phyloP scores from a whole-genome alignment of 2,113 vertebrate genomes.

The Scatophagus argus region DNA sequence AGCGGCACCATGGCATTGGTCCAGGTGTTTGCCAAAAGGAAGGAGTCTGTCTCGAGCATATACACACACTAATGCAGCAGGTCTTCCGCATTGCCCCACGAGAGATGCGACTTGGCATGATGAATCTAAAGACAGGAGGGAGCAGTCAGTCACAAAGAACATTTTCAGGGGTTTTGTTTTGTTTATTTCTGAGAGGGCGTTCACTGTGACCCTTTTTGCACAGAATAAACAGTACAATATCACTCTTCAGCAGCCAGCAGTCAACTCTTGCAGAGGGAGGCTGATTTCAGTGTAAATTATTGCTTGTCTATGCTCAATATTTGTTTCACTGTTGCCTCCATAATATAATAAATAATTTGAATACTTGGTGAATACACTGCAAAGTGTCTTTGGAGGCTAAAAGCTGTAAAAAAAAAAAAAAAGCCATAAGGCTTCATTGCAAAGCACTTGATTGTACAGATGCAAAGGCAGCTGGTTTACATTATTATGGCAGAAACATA shows the following conservation, averaged over 20 bases:
- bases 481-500: conserved; percentile 28
- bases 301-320: neutral
- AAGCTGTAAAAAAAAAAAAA: conserved; percentile 17
- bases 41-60: conserved; percentile 72
- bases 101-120: conserved; percentile 77
- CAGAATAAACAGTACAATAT: conserved; percentile 29
- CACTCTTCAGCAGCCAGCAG: conserved; percentile 25
- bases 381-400: conserved; percentile 4
- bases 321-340: neutral
- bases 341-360: conserved; percentile 23
- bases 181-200: conserved; percentile 63
- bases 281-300: neutral
- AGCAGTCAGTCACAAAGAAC: conserved; percentile 76
- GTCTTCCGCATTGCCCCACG: conserved; percentile 75
- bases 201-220: conserved; percentile 31
- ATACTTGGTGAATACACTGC: neutral
- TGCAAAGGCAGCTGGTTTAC: neutral
- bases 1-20: conserved; percentile 78
- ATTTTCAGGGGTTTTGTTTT: conserved; percentile 12
- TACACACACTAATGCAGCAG: conserved; percentile 81
- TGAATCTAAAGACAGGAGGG: conserved; percentile 84
- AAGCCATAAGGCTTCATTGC: conserved; percentile 1
- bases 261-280: neutral
- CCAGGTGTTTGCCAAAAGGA: conserved; percentile 78
- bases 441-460: conserved; percentile 11